Evolutionary conservation across 1,140 invertebrate species (phyloP).

Genomic region (Babylonia areolata): DNA sequence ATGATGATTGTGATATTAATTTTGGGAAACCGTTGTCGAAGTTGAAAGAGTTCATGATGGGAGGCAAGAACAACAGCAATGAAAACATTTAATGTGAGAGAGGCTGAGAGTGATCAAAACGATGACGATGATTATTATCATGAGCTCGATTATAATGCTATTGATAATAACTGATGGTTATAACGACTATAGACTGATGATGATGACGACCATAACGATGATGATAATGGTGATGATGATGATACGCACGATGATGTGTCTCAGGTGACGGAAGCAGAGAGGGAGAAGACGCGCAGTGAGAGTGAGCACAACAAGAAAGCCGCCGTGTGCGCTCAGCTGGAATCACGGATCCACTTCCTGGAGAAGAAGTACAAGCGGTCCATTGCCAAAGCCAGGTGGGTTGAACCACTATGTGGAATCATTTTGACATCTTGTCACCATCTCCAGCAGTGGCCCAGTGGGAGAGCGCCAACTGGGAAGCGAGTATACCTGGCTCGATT

Average conservation of each 20-base stretch:
- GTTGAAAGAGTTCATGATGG: no score
- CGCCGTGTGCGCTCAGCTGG: conserved; percentile 61
- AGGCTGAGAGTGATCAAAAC: not conserved
- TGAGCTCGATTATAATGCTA: not conserved
- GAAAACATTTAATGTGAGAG: not conserved
- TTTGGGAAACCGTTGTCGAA: no score
- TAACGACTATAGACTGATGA: not conserved
- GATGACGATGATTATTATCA: not conserved
- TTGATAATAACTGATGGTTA: not conserved
- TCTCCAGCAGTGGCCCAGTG: no score
- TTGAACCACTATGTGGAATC: no score
- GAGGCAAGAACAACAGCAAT: not conserved
- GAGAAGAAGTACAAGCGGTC: conserved; percentile 87
- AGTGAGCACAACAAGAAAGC: conserved; percentile 89
- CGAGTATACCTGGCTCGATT: no score
- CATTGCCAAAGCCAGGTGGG: conserved; percentile 83
- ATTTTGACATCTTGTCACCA: no score
- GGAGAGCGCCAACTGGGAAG: no score
- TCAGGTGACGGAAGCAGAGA: conserved; percentile 95
- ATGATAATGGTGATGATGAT: not conserved
- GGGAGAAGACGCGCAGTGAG: conserved; percentile 89
- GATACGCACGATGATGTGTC: conserved; percentile 35
- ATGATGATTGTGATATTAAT: not conserved
- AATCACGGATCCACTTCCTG: conserved; percentile 80
- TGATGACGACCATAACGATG: not conserved